These are phyloP conservation scores for Elmis aenea DNA, from an alignment of 2,888 invertebrate genomes.

Conservation along the genomic window DNA sequence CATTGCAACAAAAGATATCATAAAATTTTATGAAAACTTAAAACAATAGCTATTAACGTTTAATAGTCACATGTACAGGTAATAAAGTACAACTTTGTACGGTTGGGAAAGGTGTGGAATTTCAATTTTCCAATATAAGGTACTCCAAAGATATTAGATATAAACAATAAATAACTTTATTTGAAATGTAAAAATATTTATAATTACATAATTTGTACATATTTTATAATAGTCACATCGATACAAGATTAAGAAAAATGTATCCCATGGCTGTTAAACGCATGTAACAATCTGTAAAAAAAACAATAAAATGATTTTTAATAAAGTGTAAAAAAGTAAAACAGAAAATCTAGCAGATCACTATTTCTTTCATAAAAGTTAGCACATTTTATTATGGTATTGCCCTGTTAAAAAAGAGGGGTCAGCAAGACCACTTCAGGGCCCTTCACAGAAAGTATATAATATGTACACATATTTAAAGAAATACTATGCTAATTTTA, in stretches of 20 bases:
- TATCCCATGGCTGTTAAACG: conserved; percentile 88
- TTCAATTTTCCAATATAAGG: conserved; percentile 30
- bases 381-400: too few species aligned
- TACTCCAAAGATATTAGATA: conserved; percentile 26
- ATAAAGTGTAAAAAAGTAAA: conserved; percentile 17
- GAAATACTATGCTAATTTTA: too few species aligned
- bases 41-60: conserved; percentile 33
- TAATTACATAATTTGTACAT: conserved; percentile 15
- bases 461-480: too few species aligned
- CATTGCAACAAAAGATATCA: conserved; percentile 34
- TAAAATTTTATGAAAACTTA: conserved; percentile 34
- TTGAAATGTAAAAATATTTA: conserved; percentile 13
- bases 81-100: too few species aligned
- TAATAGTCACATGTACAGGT: too few species aligned
- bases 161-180: conserved; percentile 20
- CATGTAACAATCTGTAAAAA: conserved; percentile 65
- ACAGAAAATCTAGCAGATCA: too few species aligned
- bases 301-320: conserved; percentile 26
- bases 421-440: too few species aligned
- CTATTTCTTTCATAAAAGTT: too few species aligned
- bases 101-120: too few species aligned
- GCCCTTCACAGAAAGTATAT: too few species aligned
- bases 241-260: conserved; percentile 68
- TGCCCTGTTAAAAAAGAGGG: too few species aligned
- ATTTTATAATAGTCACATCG: conserved; percentile 11